A percentile compares a stretch with the other conserved stretches of the same genome.
Conservation (phyloP, 2,888 invertebrate genomes). For the Clusia tigrina region DNA sequence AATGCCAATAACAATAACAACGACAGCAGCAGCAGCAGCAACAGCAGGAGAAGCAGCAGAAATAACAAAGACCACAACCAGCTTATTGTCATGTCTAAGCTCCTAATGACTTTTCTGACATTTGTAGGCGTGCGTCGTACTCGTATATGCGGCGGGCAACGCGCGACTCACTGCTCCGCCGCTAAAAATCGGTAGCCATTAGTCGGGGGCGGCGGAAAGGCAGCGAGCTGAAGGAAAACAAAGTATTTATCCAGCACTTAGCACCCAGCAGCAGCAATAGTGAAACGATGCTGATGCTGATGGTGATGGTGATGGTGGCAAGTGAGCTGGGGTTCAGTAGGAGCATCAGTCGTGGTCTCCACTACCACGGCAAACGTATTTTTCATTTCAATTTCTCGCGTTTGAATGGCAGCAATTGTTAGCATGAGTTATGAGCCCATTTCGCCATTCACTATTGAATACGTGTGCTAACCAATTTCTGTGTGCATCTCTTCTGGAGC, state of each 20-base stretch:
- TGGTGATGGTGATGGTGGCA: not conserved
- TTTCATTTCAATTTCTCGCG: not conserved
- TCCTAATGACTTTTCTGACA: conserved; percentile 30
- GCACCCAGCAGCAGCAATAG: not conserved
- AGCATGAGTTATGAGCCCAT: not conserved
- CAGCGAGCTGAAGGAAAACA: too few relatives aligned
- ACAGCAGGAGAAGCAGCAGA: conserved; percentile 4
- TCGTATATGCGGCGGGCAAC: not conserved
- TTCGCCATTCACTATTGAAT: not conserved
- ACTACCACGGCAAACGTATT: not conserved
- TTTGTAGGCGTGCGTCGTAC: conserved; percentile 25
- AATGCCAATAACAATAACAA: conserved; percentile 23
- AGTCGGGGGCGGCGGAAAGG: not conserved
- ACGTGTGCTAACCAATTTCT: not conserved
- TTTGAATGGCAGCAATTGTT: not conserved
- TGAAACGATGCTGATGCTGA: not conserved
- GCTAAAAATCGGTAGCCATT: conserved; percentile 26
- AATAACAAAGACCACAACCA: conserved; percentile 17
- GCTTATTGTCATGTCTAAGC: conserved; percentile 16
- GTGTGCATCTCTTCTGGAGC: not conserved
- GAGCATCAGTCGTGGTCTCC: too few relatives aligned
- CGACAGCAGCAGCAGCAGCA: conserved; percentile 20
- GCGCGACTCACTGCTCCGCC: not conserved
- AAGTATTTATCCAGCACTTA: too few relatives aligned
- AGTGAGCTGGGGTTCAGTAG: too few relatives aligned